Conservation (phyloP, 2,113 vertebrate genomes). For the Serilophus lunatus region DNA sequence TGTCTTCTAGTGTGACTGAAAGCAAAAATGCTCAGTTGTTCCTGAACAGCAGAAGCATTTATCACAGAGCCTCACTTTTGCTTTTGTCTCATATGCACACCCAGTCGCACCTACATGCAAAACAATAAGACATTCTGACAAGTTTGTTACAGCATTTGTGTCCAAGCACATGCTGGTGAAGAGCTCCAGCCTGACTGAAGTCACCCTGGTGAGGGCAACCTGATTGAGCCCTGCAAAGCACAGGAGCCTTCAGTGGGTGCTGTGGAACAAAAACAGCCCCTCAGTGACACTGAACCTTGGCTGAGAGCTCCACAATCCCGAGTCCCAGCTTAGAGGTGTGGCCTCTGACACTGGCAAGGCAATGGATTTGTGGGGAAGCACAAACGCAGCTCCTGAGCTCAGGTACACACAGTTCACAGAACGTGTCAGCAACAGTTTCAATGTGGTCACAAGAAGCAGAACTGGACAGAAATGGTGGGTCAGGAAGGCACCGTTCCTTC, state of each 20-base stretch:
- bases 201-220: neutral
- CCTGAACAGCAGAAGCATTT: neutral
- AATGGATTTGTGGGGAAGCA: no score
- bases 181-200: neutral
- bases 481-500: neutral
- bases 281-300: neutral
- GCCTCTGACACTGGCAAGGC: neutral
- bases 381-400: neutral
- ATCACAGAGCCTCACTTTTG: neutral
- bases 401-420: rapidly evolving
- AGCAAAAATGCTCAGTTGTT: neutral
- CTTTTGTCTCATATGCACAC: neutral
- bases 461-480: neutral
- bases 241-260: neutral
- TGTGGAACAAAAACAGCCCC: neutral
- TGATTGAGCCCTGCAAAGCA: neutral
- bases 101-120: neutral
- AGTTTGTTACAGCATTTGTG: neutral
- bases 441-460: neutral
- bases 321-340: neutral
- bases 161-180: neutral
- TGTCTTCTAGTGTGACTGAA: neutral
- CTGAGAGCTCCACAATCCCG: neutral
- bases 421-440: neutral
- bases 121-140: neutral